A percentile compares a stretch with the other conserved stretches of the same genome.
Evolutionary conservation across 1,140 invertebrate genomes (phyloP).

Genomic region (Drosophila pectinifera): DNA sequence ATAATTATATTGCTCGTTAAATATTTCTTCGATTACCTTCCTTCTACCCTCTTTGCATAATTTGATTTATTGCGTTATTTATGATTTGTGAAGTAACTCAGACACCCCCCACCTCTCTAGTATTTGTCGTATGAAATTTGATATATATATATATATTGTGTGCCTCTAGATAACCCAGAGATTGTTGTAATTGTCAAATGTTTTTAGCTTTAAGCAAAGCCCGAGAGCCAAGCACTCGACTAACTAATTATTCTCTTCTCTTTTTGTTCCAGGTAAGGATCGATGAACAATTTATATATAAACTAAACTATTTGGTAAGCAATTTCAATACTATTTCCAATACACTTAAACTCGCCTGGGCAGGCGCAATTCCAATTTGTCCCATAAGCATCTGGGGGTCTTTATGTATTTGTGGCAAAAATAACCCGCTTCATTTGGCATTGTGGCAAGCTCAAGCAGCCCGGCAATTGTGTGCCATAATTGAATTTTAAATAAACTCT

Average conservation of each 20-base stretch:
- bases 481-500: slow-evolving; percentile 85
- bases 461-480: slow-evolving; percentile 66
- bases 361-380: slow-evolving; percentile 22
- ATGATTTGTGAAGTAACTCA: slow-evolving; percentile 29
- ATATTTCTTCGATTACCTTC: slow-evolving; percentile 25
- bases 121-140: slow-evolving; percentile 59
- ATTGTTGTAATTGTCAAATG: slow-evolving; percentile 57
- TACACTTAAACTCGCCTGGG: slow-evolving; percentile 2
- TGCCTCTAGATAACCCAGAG: slow-evolving; percentile 48
- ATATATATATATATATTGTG: slow-evolving; percentile 57
- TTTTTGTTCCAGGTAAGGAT: slow-evolving; percentile 83
- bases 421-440: slow-evolving; percentile 40
- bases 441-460: slow-evolving; percentile 33
- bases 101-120: slow-evolving; percentile 16
- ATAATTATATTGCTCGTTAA: slow-evolving; percentile 61
- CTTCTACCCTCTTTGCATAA: slow-evolving; percentile 9
- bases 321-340: slow-evolving; percentile 7
- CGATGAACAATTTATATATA: slow-evolving; percentile 83
- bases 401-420: slow-evolving; percentile 16
- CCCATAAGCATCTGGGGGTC: slow-evolving; percentile 10
- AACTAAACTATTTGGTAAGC: slow-evolving; percentile 84
- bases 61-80: slow-evolving; percentile 38
- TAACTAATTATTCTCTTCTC: slow-evolving; percentile 50
- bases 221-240: background rate
- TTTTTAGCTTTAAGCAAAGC: slow-evolving; percentile 51